Percentiles rank a stretch among this genome's conserved stretches.
Evolutionary conservation across 2,113 vertebrate species (phyloP).

Genomic region (Ginglymostoma cirratum): DNA sequence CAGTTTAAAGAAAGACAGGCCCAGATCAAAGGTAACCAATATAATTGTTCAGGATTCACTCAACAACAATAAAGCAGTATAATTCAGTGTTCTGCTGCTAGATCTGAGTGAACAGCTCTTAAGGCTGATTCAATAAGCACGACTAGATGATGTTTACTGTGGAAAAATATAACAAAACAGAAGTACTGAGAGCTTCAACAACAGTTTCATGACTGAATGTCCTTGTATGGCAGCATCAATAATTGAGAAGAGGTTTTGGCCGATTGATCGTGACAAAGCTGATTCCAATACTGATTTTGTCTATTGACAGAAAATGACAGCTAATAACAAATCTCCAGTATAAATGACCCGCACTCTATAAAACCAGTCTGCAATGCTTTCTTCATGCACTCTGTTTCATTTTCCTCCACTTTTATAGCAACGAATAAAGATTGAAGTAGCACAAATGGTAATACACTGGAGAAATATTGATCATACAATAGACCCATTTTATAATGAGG

Average conservation of each 20-base stretch:
- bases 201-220: not conserved
- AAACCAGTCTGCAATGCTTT: not conserved
- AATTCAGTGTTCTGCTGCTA: not conserved
- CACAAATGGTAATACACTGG: not conserved
- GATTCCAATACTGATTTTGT: not conserved
- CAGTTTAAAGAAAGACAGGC: not conserved
- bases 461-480: not conserved
- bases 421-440: not conserved
- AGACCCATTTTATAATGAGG: not conserved
- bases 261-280: not conserved
- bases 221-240: not conserved
- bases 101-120: not conserved
- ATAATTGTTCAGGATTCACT: not conserved
- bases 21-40: not conserved
- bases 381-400: not conserved
- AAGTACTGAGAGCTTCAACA: not conserved
- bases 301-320: not conserved
- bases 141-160: not conserved
- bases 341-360: not conserved
- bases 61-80: not conserved
- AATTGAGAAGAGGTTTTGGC: conserved; percentile 14
- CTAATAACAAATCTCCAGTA: not conserved
- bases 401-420: not conserved
- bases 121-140: not conserved
- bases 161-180: conserved; percentile 5